phyloP scores from a whole-genome alignment of 1,140 invertebrate species.

The Ceratitis capitata region DNA sequence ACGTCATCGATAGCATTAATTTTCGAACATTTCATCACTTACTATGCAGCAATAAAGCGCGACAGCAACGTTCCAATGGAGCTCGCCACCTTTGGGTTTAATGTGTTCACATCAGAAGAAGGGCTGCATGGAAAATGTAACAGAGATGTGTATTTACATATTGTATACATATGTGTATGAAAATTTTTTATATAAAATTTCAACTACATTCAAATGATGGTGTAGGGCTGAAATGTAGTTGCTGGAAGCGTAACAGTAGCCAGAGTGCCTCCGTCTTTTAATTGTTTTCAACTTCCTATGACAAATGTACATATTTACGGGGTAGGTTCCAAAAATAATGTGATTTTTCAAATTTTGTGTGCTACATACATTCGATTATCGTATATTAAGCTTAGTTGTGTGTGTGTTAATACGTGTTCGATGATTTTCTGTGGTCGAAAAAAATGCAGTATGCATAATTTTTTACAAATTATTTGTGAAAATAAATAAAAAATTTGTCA shows the following conservation, averaged over 20 bases:
- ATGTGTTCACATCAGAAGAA: not conserved
- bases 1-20: slow-evolving; percentile 64
- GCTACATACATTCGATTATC: no score
- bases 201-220: not conserved
- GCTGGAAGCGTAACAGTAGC: not conserved
- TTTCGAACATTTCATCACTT: slow-evolving; percentile 48
- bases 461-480: no score
- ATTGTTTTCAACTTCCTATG: slow-evolving; percentile 42
- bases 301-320: not conserved
- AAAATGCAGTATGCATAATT: no score
- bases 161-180: not conserved
- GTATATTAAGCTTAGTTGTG: no score
- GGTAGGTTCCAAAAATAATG: no score
- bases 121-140: not conserved
- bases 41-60: slow-evolving; percentile 16
- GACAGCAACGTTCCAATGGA: not conserved
- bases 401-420: no score
- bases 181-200: not conserved
- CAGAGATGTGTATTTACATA: not conserved
- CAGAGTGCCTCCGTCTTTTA: slow-evolving; percentile 41
- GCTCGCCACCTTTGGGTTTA: not conserved
- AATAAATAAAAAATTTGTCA: no score
- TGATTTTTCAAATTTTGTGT: no score
- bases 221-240: not conserved
- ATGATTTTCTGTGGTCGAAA: no score